phyloP scores from a whole-genome alignment of 2,113 vertebrate species.

The Psilopsiagon aurifrons region DNA sequence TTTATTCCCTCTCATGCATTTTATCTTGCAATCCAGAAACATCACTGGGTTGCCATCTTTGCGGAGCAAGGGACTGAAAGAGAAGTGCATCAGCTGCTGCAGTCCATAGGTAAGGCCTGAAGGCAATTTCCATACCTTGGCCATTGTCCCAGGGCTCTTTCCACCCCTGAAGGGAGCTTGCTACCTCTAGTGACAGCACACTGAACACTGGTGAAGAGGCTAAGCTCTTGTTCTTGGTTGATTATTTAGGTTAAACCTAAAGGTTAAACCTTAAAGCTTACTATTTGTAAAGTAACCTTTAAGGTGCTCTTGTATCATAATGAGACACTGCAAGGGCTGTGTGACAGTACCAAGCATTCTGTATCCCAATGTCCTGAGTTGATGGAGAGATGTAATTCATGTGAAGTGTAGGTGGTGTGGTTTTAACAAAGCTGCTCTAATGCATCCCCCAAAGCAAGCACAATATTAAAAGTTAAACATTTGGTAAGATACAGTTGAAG shows the following conservation, averaged over 20 bases:
- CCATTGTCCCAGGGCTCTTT: fast-evolving
- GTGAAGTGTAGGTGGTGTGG: background rate
- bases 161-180: background rate
- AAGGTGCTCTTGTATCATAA: background rate
- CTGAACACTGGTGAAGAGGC: background rate
- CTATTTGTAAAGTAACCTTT: background rate
- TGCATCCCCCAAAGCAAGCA: background rate
- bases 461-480: background rate
- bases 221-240: background rate
- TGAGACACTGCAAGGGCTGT: background rate
- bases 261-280: background rate
- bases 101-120: background rate
- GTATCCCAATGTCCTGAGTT: background rate
- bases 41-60: background rate
- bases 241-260: background rate
- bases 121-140: background rate
- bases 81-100: background rate
- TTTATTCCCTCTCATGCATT: background rate
- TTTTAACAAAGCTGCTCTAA: background rate
- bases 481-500: background rate
- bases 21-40: background rate
- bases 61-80: background rate
- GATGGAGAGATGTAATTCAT: background rate
- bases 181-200: fast-evolving
- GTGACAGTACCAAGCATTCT: background rate